Conservation (phyloP, 1,140 invertebrate species). For the Tetramorium simillimum region DNA sequence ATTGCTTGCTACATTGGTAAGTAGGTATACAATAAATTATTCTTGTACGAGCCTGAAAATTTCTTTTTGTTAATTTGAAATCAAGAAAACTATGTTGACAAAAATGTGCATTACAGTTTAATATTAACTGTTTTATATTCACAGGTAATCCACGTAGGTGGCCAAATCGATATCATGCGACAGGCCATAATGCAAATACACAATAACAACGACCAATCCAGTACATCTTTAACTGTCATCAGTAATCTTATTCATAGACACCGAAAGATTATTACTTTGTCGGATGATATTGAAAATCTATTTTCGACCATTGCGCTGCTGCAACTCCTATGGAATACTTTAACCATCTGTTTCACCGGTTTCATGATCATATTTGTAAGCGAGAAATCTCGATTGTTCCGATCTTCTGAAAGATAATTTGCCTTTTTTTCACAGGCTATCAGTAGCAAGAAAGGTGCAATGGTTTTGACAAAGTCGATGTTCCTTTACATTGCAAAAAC, state of each 20-base stretch:
- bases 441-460: not conserved
- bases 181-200: not conserved
- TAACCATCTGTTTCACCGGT: constrained; percentile 56
- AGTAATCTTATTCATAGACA: constrained; percentile 28
- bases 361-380: constrained; percentile 60
- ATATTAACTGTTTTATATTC: not conserved
- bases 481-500: constrained; percentile 50
- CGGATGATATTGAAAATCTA: constrained; percentile 53
- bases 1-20: constrained; percentile 56
- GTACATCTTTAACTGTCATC: not conserved
- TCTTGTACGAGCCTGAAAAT: not conserved
- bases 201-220: not conserved
- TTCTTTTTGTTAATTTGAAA: not conserved
- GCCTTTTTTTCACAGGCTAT: not conserved
- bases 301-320: constrained; percentile 56
- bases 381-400: not conserved
- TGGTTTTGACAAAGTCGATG: not conserved
- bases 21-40: not conserved
- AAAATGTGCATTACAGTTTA: not conserved
- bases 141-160: constrained; percentile 59
- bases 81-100: not conserved
- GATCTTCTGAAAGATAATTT: not conserved
- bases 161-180: constrained; percentile 56
- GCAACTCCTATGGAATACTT: constrained; percentile 58
- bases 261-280: constrained; percentile 37